These are phyloP conservation scores for Temnothorax longispinosus DNA, from an alignment of 1,140 invertebrate species.

Conservation along the genomic window DNA sequence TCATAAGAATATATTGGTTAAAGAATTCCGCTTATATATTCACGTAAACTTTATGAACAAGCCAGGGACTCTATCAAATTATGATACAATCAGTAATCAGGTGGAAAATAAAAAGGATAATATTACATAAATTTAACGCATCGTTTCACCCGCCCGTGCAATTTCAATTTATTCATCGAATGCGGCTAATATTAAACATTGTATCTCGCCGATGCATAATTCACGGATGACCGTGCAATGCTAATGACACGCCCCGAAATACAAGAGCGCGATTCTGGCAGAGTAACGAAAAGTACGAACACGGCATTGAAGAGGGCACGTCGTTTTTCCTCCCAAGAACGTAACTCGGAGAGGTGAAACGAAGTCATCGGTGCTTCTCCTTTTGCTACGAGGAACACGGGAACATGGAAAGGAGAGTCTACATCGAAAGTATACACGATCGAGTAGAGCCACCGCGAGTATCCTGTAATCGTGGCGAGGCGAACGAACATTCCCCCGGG, in stretches of 20 bases:
- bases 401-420: conserved; percentile 40
- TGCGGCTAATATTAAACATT: conserved; percentile 30
- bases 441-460: conserved; percentile 70
- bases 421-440: not conserved
- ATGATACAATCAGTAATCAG: conserved; percentile 27
- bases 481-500: conserved; percentile 80
- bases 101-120: conserved; percentile 22
- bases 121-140: conserved; percentile 41
- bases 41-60: not conserved
- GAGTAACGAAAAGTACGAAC: not conserved
- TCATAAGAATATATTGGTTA: not conserved
- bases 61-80: not conserved
- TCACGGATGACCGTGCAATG: conserved; percentile 30
- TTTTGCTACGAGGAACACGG: conserved; percentile 40
- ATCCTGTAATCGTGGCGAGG: conserved; percentile 77
- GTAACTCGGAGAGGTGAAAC: conserved; percentile 28
- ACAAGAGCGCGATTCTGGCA: not conserved
- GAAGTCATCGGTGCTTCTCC: conserved; percentile 38
- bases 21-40: not conserved
- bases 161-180: conserved; percentile 45
- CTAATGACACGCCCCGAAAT: conserved; percentile 38
- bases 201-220: conserved; percentile 41
- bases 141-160: not conserved
- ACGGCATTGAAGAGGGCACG: conserved; percentile 4
- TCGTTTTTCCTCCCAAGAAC: not conserved